Base-by-base conservation (phyloP, 2,797 vertebrate species). In the Muscicapa comitata region DNA sequence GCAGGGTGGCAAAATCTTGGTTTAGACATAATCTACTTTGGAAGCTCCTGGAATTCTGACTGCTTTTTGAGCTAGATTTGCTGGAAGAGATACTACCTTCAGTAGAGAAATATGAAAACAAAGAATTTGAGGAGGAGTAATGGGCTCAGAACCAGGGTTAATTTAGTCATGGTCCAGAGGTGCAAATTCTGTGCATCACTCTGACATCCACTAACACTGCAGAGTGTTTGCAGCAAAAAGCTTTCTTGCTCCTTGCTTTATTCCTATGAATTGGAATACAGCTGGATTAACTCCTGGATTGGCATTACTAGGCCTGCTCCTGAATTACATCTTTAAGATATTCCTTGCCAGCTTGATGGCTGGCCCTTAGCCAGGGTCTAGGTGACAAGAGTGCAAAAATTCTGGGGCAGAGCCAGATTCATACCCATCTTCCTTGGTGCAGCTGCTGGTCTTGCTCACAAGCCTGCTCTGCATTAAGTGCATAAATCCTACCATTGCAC, bases 351-450 rank as follows among this genome's bases (percentile, higher is more conserved):
- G 21, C 16, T 29, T 13, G 33, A 31, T 1, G 11, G 58, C n/a
- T 47, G 61, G 6, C 16, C 65, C 29, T 55, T 13, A 26, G 40
- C n/a, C 42, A 25, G 29, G 18, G 26, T n/a, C 43, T 16, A 40
- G 73, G 42, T 2, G 8, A 48, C 58, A 76, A 20, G 0, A 1
- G 13, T 11, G 11, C 23, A 87, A 55, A 58, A 73, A 70, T 23
- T 12, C 43, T 21, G 63, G 58, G 33, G 5, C n/a, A 59, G 53
- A 87, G 37, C 9, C 43, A 81, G 50, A n/a, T 28, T 61, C 10
- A 23, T 5, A 20, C 5, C 23, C 31, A 20, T 14, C 35, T 40
- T 65, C 35, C 29, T 35, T 0, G 0, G 4, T 5, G 33, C 61
- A 82, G 42, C n/a, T 45, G 31, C 61, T 74, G n/a, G 37, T 70